Evolutionary conservation across 2,113 vertebrate genomes (phyloP).

Genomic region (Diadophis punctatus): DNA sequence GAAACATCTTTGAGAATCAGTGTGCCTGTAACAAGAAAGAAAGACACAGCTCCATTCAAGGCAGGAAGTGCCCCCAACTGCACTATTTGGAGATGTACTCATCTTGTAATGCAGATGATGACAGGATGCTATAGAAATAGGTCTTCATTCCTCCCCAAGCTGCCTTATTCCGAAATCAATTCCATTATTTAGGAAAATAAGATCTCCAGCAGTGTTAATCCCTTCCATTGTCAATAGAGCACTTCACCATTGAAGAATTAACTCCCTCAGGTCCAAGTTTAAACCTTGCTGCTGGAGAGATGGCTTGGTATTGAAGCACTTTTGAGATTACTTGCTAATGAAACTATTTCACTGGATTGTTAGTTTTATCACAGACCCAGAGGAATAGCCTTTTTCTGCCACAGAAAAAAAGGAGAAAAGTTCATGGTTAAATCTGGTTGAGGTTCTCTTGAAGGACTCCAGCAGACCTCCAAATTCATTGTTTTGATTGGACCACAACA

Average conservation of each 20-base stretch:
- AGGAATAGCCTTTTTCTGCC: conserved; percentile 23
- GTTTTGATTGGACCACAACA: not conserved
- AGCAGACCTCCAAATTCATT: not conserved
- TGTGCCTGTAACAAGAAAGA: conserved; percentile 2
- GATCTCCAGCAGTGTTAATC: conserved; percentile 28
- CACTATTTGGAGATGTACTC: not conserved
- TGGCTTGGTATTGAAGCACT: conserved; percentile 36
- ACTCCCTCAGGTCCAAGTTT: conserved; percentile 35
- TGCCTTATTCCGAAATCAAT: conserved; percentile 26
- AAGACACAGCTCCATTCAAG: not conserved
- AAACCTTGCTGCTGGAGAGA: not conserved
- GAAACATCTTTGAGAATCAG: conserved; percentile 10
- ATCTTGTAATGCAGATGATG: not conserved
- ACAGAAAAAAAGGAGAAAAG: conserved; percentile 33
- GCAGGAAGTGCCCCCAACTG: not conserved
- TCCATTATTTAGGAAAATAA: conserved; percentile 30
- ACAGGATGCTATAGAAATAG: rapidly evolving
- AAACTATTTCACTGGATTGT: conserved; percentile 43
- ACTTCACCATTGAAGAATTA: conserved; percentile 28
- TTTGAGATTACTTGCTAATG: conserved; percentile 48
- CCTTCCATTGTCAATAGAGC: conserved; percentile 29
- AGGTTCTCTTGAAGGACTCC: not conserved
- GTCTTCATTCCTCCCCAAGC: not conserved
- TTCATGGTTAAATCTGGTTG: conserved; percentile 15
- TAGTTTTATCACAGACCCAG: conserved; percentile 26